phyloP scores from a whole-genome alignment of 2,888 invertebrate species.

The Punctoribates punctum region DNA sequence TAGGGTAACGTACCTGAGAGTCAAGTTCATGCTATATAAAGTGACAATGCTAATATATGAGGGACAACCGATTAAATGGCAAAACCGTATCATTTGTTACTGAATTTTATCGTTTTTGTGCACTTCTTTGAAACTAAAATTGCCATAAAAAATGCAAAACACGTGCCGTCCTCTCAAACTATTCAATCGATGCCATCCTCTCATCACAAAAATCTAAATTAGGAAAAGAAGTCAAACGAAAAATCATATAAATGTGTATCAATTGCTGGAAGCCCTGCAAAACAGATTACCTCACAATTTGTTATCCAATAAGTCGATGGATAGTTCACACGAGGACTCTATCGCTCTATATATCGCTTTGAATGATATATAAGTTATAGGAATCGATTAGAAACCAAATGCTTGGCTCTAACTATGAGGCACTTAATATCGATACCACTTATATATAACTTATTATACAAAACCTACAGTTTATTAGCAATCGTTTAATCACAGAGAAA shows the following conservation, averaged over 20 bases:
- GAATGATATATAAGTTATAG: neutral
- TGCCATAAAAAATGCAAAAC: slow-evolving; percentile 19
- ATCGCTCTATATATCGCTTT: neutral
- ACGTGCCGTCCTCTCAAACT: slow-evolving; percentile 20
- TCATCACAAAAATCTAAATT: neutral
- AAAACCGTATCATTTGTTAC: slow-evolving; percentile 27
- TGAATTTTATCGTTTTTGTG: slow-evolving; percentile 14
- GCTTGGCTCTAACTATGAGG: neutral
- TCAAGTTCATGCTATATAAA: slow-evolving; percentile 20
- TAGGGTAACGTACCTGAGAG: slow-evolving; percentile 36
- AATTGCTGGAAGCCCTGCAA: neutral
- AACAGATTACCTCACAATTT: neutral
- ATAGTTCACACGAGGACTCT: neutral
- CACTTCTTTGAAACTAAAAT: neutral
- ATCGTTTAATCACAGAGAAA: no score
- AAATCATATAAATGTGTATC: no score
- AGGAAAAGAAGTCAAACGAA: neutral
- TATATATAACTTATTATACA: neutral
- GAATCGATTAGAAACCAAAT: slow-evolving; percentile 13
- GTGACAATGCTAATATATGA: slow-evolving; percentile 26
- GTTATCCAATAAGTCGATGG: slow-evolving; percentile 13
- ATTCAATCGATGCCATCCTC: neutral
- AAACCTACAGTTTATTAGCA: neutral
- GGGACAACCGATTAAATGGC: slow-evolving; percentile 27
- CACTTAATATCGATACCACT: neutral